Conservation (phyloP, 1,140 invertebrate species). For the Proales similis region DNA sequence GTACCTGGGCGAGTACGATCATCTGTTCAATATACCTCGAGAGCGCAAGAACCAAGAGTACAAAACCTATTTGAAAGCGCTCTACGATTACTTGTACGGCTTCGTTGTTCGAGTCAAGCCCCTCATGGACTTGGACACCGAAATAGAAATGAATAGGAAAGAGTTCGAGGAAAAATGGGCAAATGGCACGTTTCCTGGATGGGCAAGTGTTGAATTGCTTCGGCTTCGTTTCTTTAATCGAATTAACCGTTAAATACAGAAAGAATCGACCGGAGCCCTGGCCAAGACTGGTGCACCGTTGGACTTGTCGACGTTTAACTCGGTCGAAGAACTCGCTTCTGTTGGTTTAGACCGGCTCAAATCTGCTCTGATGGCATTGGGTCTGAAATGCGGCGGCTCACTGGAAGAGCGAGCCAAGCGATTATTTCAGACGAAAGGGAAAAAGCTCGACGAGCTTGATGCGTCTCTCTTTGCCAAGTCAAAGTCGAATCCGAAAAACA, state of each 20-base stretch:
- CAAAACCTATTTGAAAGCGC: conserved; percentile 43
- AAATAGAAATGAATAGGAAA: conserved; percentile 67
- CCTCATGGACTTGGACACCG: conserved; percentile 45
- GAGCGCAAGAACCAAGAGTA: conserved; percentile 90
- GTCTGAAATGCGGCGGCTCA: conserved; percentile 95
- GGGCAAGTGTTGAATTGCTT: too few species aligned
- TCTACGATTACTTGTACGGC: conserved; percentile 25
- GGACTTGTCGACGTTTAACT: conserved; percentile 85
- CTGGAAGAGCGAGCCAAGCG: conserved; percentile 90
- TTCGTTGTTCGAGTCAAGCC: conserved; percentile 31
- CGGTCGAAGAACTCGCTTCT: conserved; percentile 92
- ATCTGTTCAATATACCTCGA: conserved; percentile 87
- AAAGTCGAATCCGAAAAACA: conserved; percentile 50
- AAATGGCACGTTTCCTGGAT: conserved; percentile 78
- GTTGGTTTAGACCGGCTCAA: conserved; percentile 92
- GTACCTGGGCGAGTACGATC: conserved; percentile 87
- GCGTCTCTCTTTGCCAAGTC: conserved; percentile 80
- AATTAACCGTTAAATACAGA: conserved; percentile 57
- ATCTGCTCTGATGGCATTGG: conserved; percentile 90
- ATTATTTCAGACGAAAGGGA: conserved; percentile 88
- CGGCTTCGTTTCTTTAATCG: conserved; percentile 56
- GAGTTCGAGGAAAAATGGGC: conserved; percentile 84
- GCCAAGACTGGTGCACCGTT: conserved; percentile 83
- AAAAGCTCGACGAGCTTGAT: conserved; percentile 71
- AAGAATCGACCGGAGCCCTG: conserved; percentile 85